phyloP scores from a whole-genome alignment of 2,113 vertebrate genomes.

The Catharus fuscescens region DNA sequence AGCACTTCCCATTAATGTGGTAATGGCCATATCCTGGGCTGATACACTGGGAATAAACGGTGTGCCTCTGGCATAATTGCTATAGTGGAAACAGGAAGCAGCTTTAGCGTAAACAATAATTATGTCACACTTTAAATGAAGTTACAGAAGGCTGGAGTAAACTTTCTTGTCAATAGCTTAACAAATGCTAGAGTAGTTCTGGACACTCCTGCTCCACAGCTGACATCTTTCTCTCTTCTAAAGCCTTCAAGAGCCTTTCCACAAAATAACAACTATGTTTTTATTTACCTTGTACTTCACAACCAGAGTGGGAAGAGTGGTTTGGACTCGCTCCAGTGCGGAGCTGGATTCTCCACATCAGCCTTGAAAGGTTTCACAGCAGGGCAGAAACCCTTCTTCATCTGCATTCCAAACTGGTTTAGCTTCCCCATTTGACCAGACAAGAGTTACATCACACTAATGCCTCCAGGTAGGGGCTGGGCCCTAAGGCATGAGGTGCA shows the following conservation, averaged over 20 bases:
- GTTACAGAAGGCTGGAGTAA: not conserved
- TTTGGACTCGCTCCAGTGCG: not conserved
- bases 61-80: not conserved
- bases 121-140: slow-evolving; percentile 13
- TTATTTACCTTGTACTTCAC: slow-evolving; percentile 19
- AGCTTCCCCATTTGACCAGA: not conserved
- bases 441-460: not conserved
- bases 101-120: not conserved
- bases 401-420: slow-evolving; percentile 2
- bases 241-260: not conserved
- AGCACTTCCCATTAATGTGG: not conserved
- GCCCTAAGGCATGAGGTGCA: not conserved
- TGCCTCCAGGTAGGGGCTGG: not conserved
- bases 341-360: not conserved
- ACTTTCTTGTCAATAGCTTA: not conserved
- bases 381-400: not conserved
- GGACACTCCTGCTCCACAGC: not conserved
- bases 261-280: not conserved
- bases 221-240: not conserved
- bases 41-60: not conserved
- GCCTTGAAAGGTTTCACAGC: not conserved
- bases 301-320: not conserved
- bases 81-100: slow-evolving; percentile 24
- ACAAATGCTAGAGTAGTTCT: not conserved
- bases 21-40: slow-evolving; percentile 8